These are phyloP conservation scores for Pseudopodoces humilis DNA, from an alignment of 2,113 vertebrate genomes.

Conservation along the genomic window DNA sequence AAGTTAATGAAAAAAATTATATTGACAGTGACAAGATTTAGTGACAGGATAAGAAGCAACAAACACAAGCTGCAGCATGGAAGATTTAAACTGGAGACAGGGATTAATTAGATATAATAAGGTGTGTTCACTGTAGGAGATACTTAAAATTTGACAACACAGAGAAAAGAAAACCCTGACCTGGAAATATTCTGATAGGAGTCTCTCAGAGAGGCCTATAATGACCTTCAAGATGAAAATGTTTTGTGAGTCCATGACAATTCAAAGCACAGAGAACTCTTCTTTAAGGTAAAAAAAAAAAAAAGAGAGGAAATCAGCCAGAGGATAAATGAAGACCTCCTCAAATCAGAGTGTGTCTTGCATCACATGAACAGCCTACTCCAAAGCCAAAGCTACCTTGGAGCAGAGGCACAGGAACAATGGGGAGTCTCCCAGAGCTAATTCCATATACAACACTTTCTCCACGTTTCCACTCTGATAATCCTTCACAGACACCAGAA, in stretches of 20 bases:
- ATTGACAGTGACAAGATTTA: not conserved
- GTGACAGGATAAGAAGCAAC: not conserved
- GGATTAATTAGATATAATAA: not conserved
- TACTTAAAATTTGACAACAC: not conserved
- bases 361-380: not conserved
- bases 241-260: not conserved
- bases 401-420: not conserved
- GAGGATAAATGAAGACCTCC: not conserved
- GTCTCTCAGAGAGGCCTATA: not conserved
- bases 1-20: not conserved
- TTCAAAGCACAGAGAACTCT: not conserved
- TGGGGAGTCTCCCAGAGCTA: not conserved
- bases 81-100: not conserved
- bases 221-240: not conserved
- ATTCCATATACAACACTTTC: not conserved
- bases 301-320: not conserved
- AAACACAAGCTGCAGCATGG: not conserved
- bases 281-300: not conserved
- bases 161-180: not conserved
- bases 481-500: slow-evolving; percentile 2
- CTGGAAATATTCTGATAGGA: not conserved
- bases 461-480: not conserved
- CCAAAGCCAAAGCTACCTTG: not conserved
- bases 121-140: not conserved
- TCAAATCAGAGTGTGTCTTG: not conserved